Evolutionary conservation across 2,888 invertebrate genomes (phyloP).

Genomic region (Cheilosia pagana): DNA sequence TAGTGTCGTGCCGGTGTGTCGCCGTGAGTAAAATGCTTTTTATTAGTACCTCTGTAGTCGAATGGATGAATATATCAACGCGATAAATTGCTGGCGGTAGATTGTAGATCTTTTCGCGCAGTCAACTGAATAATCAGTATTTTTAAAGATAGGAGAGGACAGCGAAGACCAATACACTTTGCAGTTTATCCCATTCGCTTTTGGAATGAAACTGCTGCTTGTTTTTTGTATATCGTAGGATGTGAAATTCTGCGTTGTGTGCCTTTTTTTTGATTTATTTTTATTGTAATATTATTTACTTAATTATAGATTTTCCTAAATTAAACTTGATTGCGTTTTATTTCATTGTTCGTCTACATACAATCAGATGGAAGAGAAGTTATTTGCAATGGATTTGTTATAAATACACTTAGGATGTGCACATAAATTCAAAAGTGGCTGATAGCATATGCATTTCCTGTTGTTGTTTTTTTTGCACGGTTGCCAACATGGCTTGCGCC

Average conservation of each 20-base stretch:
- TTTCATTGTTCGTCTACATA: conserved; percentile 29
- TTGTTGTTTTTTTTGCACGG: conserved; percentile 15
- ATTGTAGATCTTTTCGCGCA: conserved; percentile 65
- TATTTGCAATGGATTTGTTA: conserved; percentile 23
- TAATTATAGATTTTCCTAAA: conserved; percentile 75
- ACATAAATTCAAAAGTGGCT: conserved; percentile 35
- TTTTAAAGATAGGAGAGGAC: conserved; percentile 72
- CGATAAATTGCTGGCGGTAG: conserved; percentile 31
- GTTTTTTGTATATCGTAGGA: conserved; percentile 18
- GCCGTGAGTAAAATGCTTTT: conserved; percentile 63
- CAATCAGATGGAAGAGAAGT: conserved; percentile 44
- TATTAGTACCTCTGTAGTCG: conserved; percentile 52
- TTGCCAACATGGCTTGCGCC: conserved; percentile 17
- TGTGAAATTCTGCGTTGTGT: conserved; percentile 5
- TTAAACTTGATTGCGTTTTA: conserved; percentile 58
- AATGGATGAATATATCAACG: conserved; percentile 47
- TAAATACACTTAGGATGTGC: conserved; percentile 54
- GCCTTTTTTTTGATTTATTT: conserved; percentile 43
- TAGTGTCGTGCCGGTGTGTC: conserved; percentile 68
- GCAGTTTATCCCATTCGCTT: conserved; percentile 54
- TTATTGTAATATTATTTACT: conserved; percentile 73
- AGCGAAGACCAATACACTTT: conserved; percentile 55
- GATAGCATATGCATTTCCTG: conserved; percentile 63
- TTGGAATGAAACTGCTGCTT: conserved; percentile 57
- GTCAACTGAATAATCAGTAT: conserved; percentile 74